These are phyloP conservation scores for Sylvilagus bachmani DNA, from an alignment of 2,113 vertebrate species.

Conservation along the genomic window DNA sequence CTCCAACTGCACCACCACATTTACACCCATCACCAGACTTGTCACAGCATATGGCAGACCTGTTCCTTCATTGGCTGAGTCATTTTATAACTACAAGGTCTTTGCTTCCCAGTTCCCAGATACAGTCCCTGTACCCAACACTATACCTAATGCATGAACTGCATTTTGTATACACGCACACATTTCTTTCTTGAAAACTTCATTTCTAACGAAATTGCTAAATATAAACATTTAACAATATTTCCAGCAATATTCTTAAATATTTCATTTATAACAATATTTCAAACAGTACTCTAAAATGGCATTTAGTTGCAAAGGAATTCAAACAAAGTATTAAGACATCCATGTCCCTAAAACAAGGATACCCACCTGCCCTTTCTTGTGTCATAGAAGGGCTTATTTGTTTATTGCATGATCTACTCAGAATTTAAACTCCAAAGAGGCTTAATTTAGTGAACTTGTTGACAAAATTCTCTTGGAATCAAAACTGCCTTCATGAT, in stretches of 20 bases:
- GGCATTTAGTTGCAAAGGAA: conserved; percentile 93
- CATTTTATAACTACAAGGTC: too few species aligned
- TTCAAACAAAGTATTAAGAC: conserved; percentile 91
- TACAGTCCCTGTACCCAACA: too few species aligned
- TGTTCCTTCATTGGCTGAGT: too few species aligned
- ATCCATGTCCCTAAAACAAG: conserved; percentile 84
- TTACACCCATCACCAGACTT: neutral
- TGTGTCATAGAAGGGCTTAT: neutral
- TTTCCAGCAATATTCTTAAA: conserved; percentile 75
- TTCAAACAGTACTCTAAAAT: conserved; percentile 68
- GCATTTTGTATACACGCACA: neutral
- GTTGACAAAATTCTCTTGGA: neutral
- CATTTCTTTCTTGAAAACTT: conserved; percentile 84
- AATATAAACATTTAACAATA: conserved; percentile 89
- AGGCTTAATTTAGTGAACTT: neutral
- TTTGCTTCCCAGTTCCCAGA: neutral
- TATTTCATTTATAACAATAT: conserved; percentile 91
- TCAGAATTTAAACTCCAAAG: conserved; percentile 11
- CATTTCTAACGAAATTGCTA: conserved; percentile 91
- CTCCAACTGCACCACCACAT: neutral
- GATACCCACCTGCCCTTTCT: neutral
- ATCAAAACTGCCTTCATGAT: neutral
- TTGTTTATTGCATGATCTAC: neutral
- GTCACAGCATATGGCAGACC: too few species aligned
- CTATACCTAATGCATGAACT: neutral